Base-by-base conservation (phyloP, 2,797 vertebrate genomes). In the Selene dorsalis region DNA sequence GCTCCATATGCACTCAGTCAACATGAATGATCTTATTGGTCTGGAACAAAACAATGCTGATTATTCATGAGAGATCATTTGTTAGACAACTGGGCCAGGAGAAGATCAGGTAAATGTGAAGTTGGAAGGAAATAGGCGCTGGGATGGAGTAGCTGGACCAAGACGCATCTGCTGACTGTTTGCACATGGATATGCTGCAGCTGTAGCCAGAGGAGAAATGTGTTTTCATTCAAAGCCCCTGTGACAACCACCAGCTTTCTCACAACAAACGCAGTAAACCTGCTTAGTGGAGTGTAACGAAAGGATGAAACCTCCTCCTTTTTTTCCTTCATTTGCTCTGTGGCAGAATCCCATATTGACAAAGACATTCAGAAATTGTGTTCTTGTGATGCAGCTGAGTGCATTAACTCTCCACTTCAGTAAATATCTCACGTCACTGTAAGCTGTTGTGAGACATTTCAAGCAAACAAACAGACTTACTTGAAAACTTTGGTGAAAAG, bases 131-230 rank as follows among this genome's bases (percentile, higher is more conserved):
- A 84, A 70, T 3, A n/a, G 58, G 61, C 0, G 32, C 45, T 30
- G 59, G 68, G 85, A 83, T 74, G 80, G 81, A 86, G 80, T n/a
- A 79, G 73, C 77, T 77, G 82, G 84, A 89, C 80, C 39, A 65
- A 76, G 83, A 76, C 82, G 69, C 93, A 90, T 92, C 87, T 94
- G 92, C 76, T 89, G 92, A 75, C 71, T 93, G 89, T 92, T 92
- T 91, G 89, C 84, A 87, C 69, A 83, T 66, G 88, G 82, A 90
- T 84, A 80, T 79, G 59, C 79, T 75, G 86, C 92, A 91, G 93
- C 91, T 90, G 91, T 45, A 85, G 86, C 84, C 79, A 69, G 73
- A 61, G 79, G 75, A 88, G 78, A 87, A 88, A 82, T 84, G 69
- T 87, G 84, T 88, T 94, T 92, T 89, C 83, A 84, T 84, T 83